A percentile compares a stretch with the other conserved stretches of the same genome.
These are phyloP conservation scores for Eupithecia pulchellata DNA, from an alignment of 2,888 invertebrate species.

Conservation along the genomic window DNA sequence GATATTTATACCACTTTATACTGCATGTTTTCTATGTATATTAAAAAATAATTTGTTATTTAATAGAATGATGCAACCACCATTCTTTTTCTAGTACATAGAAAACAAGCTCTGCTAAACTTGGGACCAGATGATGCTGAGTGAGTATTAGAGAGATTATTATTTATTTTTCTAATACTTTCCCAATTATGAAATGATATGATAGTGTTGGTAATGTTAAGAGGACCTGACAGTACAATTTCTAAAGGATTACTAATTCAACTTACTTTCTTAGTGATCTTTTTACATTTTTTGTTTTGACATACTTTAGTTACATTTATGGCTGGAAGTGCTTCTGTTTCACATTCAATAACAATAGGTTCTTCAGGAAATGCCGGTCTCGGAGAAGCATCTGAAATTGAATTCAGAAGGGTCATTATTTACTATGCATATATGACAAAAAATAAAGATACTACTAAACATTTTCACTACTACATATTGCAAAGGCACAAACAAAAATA, in stretches of 20 bases:
- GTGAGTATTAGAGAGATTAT: too few species aligned
- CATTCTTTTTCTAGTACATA: too few species aligned
- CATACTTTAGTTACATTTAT: conserved; percentile 7
- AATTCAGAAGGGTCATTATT: neutral
- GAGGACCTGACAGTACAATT: neutral
- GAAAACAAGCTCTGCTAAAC: too few species aligned
- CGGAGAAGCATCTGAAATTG: conserved; percentile 3
- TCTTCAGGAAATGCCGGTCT: neutral
- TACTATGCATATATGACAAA: neutral
- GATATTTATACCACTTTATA: too few species aligned
- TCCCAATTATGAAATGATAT: too few species aligned
- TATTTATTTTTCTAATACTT: too few species aligned
- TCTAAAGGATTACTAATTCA: neutral
- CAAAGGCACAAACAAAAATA: neutral
- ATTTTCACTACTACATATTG: neutral
- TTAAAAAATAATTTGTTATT: too few species aligned
- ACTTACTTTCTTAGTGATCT: conserved; percentile 27
- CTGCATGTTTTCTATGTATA: too few species aligned
- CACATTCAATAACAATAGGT: conserved; percentile 18
- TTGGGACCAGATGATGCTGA: too few species aligned
- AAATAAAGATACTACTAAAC: neutral
- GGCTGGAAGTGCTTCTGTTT: conserved; percentile 9
- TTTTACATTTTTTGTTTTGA: neutral
- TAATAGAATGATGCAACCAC: too few species aligned
- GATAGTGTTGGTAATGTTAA: too few species aligned